phyloP scores from a whole-genome alignment of 1,140 invertebrate species.

The Amyelois transitella region DNA sequence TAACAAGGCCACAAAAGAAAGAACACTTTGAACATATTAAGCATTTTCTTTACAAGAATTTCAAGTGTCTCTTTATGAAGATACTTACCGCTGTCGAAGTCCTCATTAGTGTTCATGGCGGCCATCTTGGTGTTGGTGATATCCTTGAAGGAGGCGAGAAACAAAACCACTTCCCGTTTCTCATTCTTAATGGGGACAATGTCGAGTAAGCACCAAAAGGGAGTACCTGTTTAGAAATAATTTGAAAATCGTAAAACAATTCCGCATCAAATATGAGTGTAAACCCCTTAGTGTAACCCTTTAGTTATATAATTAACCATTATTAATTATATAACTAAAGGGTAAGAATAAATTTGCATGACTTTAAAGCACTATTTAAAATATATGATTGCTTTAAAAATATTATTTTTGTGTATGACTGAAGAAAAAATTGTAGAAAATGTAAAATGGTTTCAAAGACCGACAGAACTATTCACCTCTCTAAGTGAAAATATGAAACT shows the following conservation, averaged over 20 bases:
- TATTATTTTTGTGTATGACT: too few relatives aligned
- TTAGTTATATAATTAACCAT: too few relatives aligned
- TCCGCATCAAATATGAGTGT: too few relatives aligned
- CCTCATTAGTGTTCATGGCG: slow-evolving; percentile 84
- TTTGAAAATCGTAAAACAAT: slow-evolving; percentile 16
- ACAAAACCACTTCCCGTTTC: slow-evolving; percentile 96
- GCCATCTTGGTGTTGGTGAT: slow-evolving; percentile 93
- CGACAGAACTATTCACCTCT: too few relatives aligned
- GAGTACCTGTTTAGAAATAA: slow-evolving; percentile 80
- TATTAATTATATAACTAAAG: too few relatives aligned
- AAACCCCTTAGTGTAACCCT: too few relatives aligned
- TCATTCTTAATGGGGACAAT: slow-evolving; percentile 99
- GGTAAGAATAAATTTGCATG: too few relatives aligned
- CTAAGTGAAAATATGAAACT: too few relatives aligned
- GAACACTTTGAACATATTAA: slow-evolving; percentile 12
- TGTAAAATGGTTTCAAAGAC: too few relatives aligned
- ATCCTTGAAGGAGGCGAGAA: slow-evolving; percentile 97
- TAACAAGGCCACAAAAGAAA: slow-evolving; percentile 20
- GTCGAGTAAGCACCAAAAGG: slow-evolving; percentile 97
- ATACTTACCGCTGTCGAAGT: slow-evolving; percentile 87
- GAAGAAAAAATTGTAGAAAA: too few relatives aligned
- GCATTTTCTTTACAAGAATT: slow-evolving; percentile 25
- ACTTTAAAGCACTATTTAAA: too few relatives aligned
- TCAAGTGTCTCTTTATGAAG: slow-evolving; percentile 14
- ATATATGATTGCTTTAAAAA: too few relatives aligned